A percentile compares a stretch with the other conserved stretches of the same genome.
Evolutionary conservation across 2,888 invertebrate species (phyloP).

Genomic region (Nebria salina): DNA sequence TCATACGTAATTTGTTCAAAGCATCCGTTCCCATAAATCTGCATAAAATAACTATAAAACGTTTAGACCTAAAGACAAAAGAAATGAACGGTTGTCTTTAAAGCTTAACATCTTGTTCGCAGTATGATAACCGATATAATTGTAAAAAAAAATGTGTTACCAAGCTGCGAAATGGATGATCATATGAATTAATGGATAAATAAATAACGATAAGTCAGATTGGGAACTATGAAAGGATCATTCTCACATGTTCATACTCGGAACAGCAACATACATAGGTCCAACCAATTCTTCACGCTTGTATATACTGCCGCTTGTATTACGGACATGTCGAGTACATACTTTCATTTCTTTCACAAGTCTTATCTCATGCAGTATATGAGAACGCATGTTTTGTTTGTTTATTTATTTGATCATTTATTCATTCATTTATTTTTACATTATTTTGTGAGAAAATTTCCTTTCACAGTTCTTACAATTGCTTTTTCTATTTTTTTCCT

Average conservation of each 20-base stretch:
- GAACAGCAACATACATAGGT: slow-evolving; percentile 4
- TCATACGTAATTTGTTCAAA: background rate
- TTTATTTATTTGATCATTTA: slow-evolving; percentile 48
- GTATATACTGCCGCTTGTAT: slow-evolving; percentile 70
- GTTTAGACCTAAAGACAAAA: too few relatives aligned
- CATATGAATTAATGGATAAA: background rate
- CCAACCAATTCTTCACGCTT: slow-evolving; percentile 58
- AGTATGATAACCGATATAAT: too few relatives aligned
- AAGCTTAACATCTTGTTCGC: too few relatives aligned
- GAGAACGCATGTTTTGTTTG: slow-evolving; percentile 72
- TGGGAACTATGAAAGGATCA: slow-evolving; percentile 82
- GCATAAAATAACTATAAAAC: background rate
- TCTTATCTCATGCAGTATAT: slow-evolving; percentile 58
- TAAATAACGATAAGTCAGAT: slow-evolving; percentile 68
- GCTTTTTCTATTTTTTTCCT: slow-evolving; percentile 74
- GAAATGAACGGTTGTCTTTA: too few relatives aligned
- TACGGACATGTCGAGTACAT: slow-evolving; percentile 60
- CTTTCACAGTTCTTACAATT: slow-evolving; percentile 89
- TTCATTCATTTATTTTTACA: background rate
- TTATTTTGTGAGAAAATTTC: slow-evolving; percentile 79
- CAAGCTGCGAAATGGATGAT: too few relatives aligned
- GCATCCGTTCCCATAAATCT: background rate
- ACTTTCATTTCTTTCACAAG: slow-evolving; percentile 61
- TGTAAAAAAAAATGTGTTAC: too few relatives aligned
- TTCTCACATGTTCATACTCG: slow-evolving; percentile 69